Percentiles rank a stretch among this genome's conserved stretches.
phyloP scores from a whole-genome alignment of 2,113 vertebrate genomes.

The Poeciliopsis prolifica region DNA sequence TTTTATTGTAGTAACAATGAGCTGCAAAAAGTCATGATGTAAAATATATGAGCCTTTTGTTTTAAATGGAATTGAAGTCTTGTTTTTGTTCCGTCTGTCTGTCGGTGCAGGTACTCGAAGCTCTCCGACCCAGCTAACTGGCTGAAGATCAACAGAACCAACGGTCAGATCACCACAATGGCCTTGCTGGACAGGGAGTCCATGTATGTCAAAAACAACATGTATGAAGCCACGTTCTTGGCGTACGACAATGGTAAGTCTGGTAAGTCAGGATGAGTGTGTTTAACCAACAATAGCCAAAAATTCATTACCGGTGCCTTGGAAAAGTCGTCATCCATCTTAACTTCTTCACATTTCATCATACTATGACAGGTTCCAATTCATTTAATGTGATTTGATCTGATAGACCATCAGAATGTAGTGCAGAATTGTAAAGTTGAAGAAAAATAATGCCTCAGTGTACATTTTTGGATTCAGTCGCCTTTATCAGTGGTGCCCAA shows the following conservation, averaged over 20 bases:
- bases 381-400: neutral
- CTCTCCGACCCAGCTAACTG: constrained; percentile 96
- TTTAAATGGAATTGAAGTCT: constrained; percentile 15
- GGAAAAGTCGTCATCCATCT: neutral
- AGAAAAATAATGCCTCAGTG: too few species aligned
- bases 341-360: neutral
- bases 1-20: constrained; percentile 20
- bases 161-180: constrained; percentile 93
- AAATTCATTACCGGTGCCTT: neutral
- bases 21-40: constrained; percentile 12
- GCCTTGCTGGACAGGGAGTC: constrained; percentile 95
- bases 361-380: neutral
- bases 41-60: constrained; percentile 1
- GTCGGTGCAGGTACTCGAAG: constrained; percentile 89
- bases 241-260: constrained; percentile 95
- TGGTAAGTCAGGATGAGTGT: constrained; percentile 64
- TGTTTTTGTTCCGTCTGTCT: constrained; percentile 1
- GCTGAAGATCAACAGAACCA: constrained; percentile 94
- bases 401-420: too few species aligned
- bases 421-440: too few species aligned
- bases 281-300: neutral
- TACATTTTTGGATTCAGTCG: neutral
- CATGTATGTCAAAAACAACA: constrained; percentile 90
- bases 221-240: constrained; percentile 97
- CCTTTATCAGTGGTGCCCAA: too few species aligned